Percentiles rank a stretch among this genome's conserved stretches.
Evolutionary conservation across 2,113 vertebrate species (phyloP).

Genomic region (Epinephelus moara): DNA sequence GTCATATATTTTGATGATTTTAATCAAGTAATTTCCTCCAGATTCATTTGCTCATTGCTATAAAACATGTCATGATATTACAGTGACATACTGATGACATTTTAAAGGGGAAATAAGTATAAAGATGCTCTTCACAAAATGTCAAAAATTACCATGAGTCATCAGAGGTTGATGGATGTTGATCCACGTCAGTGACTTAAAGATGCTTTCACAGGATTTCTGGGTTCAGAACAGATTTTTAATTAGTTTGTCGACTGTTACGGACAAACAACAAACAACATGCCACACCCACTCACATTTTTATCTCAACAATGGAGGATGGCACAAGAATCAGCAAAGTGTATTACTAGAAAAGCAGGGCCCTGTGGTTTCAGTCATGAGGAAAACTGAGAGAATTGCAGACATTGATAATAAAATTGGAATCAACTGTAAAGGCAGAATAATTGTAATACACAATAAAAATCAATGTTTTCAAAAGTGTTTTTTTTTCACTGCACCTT

Average conservation of each 20-base stretch:
- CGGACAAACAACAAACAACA: not conserved
- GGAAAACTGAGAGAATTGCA: too few species aligned
- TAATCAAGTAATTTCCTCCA: not conserved
- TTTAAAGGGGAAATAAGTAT: conserved; percentile 6
- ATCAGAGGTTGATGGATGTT: conserved; percentile 1
- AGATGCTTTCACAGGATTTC: not conserved
- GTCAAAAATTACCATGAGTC: conserved; percentile 7
- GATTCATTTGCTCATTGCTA: not conserved
- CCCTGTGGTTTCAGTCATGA: too few species aligned
- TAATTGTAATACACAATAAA: too few species aligned
- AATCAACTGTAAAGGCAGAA: too few species aligned
- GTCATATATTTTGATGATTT: not conserved
- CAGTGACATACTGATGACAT: conserved; percentile 1
- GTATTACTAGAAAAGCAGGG: not conserved
- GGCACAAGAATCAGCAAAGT: not conserved
- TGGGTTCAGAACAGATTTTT: not conserved
- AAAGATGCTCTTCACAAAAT: not conserved
- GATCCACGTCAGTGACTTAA: conserved; percentile 11
- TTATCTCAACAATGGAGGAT: conserved; percentile 7
- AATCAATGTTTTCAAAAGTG: too few species aligned
- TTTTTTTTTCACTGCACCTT: too few species aligned
- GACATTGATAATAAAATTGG: too few species aligned
- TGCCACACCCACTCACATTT: conserved; percentile 31
- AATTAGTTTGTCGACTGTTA: not conserved
- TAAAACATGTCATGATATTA: conserved; percentile 11